Conservation (phyloP, 2,797 vertebrate genomes). For the Parauchenoglanis ngamensis region DNA sequence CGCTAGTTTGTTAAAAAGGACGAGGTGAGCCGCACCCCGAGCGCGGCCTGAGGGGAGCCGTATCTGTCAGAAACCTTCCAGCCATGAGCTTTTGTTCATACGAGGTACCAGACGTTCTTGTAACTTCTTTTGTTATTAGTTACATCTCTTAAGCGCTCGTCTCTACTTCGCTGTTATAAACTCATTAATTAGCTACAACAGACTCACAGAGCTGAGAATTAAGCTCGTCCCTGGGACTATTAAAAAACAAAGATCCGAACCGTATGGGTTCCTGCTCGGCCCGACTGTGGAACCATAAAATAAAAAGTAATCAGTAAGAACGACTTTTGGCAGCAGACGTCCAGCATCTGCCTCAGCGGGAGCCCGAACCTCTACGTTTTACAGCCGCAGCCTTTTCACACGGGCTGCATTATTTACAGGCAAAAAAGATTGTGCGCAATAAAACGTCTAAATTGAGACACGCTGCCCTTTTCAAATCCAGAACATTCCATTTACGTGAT, state of each 20-base stretch:
- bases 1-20: background rate
- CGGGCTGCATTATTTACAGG: background rate
- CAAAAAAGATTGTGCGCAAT: background rate
- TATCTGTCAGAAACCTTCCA: background rate
- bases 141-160: background rate
- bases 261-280: background rate
- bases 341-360: background rate
- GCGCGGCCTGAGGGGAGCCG: background rate
- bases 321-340: background rate
- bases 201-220: background rate
- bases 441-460: background rate
- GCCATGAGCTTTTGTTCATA: background rate
- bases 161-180: background rate
- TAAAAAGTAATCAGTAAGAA: constrained; percentile 20
- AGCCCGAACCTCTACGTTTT: background rate
- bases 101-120: too few relatives aligned
- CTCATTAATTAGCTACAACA: background rate
- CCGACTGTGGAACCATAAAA: background rate
- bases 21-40: background rate
- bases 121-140: background rate
- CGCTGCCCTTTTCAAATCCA: background rate
- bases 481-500: background rate
- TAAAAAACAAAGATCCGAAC: background rate
- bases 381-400: background rate
- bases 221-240: background rate